A percentile compares a stretch with the other conserved stretches of the same genome.
Conservation (phyloP, 2,113 vertebrate species). For the Acinonyx jubatus region DNA sequence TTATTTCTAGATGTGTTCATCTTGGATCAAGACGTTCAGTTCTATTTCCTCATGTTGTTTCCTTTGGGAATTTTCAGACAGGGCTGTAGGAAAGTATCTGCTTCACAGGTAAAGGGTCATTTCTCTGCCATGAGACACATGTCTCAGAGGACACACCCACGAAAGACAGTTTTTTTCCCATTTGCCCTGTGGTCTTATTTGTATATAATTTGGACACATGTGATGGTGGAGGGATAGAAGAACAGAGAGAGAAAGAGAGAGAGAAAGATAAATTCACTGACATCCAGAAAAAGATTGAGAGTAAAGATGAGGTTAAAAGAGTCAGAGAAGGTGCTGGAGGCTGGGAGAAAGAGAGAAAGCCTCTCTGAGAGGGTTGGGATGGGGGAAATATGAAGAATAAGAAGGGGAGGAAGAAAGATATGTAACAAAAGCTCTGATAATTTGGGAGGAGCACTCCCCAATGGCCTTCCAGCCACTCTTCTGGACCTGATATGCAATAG, state of each 20-base stretch:
- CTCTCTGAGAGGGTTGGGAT: background rate
- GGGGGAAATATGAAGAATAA: background rate
- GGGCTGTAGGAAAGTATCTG: background rate
- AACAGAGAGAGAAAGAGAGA: background rate
- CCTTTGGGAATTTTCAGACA: background rate
- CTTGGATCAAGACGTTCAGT: background rate
- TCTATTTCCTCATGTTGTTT: background rate
- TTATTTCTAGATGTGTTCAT: background rate
- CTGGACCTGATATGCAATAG: background rate
- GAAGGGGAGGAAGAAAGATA: background rate
- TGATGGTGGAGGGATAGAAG: background rate
- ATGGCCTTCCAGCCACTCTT: background rate
- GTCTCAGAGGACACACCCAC: background rate
- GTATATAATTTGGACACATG: background rate
- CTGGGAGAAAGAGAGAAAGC: background rate
- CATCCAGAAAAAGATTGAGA: background rate
- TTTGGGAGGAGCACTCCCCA: background rate
- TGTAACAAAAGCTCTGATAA: background rate
- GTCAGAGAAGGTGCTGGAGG: background rate
- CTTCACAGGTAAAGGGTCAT: background rate
- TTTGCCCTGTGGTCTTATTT: background rate
- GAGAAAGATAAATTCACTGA: background rate
- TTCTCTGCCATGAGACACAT: background rate
- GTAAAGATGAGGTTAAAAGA: background rate
- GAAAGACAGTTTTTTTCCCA: too few relatives aligned